Base-by-base conservation (phyloP, 2,797 vertebrate species). In the Pipistrellus nathusii region DNA sequence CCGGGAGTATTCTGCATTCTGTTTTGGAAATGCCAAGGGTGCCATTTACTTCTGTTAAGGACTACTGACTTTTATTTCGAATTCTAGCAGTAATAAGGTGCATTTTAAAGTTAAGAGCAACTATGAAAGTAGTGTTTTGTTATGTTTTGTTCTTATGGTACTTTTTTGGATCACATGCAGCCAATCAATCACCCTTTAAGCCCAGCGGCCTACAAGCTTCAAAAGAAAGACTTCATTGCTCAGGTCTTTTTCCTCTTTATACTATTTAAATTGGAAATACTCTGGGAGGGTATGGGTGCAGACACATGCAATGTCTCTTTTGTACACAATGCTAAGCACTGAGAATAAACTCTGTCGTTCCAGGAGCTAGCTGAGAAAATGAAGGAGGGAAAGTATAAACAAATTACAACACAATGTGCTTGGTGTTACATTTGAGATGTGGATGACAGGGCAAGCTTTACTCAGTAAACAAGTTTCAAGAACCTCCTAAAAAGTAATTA, bases 21-120 rank as follows among this genome's bases (percentile, higher is more conserved):
- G 68, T 27, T 87, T 69, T 11, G 94, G 88, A 97, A 97, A 96
- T 94, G 51, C 20, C 80, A 95, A 35, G 68, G 92, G 93, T 91
- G n/a, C 73, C 81, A 90, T 89, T 96, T 84, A 83, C 68, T 69
- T 64, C 64, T 21, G 76, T 57, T 87, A 96, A 94, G 72, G 77
- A 69, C 68, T 89, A 81, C 44, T 85, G 80, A 68, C 71, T 93
- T 96, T 96, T 93, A 95, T 90, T 95, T 95, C 68, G 78, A 91
- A 88, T 95, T 94, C 55, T 76, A 77, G 8, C 7, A n/a, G 62
- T 48, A 69, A 93, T 87, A 73, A 94, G 93, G 94, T 80, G 21
- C n/a, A 93, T 82, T 90, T 93, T 66, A 82, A 95, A 95, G 68
- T 93, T 80, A 91, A 90, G 11, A 91, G 44, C 89, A 73, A 93